These are phyloP conservation scores for Phania funesta DNA, from an alignment of 2,888 invertebrate genomes.

Conservation along the genomic window DNA sequence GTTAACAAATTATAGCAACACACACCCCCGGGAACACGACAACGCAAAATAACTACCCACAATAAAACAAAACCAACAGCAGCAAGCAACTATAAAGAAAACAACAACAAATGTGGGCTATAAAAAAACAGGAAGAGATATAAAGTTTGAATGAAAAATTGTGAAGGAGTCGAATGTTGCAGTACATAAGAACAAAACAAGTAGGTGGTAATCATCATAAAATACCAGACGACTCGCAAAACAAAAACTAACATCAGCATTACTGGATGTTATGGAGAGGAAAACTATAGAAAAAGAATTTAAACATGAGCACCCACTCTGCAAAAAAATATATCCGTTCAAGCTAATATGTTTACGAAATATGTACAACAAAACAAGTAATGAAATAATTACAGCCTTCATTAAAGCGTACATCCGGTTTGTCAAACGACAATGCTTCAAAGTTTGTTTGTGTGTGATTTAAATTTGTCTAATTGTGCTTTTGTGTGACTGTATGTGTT, in stretches of 20 bases:
- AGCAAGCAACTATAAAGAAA: constrained; percentile 2
- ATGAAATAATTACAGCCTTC: constrained; percentile 56
- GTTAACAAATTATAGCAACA: constrained; percentile 65
- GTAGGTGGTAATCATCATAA: constrained; percentile 45
- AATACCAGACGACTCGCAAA: constrained; percentile 42
- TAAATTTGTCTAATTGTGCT: neutral
- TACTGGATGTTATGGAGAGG: neutral
- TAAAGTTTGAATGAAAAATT: constrained; percentile 11
- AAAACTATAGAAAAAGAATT: neutral
- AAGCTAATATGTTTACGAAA: constrained; percentile 6
- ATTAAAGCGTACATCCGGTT: constrained; percentile 60
- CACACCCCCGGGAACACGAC: constrained; percentile 50
- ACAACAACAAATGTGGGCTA: constrained; percentile 29
- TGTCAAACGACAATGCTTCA: constrained; percentile 11
- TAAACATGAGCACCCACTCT: neutral
- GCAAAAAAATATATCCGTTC: neutral
- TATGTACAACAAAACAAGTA: constrained; percentile 34
- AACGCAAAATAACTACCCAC: constrained; percentile 41
- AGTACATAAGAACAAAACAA: neutral
- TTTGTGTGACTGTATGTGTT: neutral
- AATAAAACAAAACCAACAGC: constrained; percentile 15
- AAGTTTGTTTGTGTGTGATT: neutral
- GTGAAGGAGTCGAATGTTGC: neutral
- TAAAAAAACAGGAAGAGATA: constrained; percentile 6
- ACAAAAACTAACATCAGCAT: constrained; percentile 29